Evolutionary conservation across 2,113 vertebrate genomes (phyloP).

Genomic region (Geococcyx californianus): DNA sequence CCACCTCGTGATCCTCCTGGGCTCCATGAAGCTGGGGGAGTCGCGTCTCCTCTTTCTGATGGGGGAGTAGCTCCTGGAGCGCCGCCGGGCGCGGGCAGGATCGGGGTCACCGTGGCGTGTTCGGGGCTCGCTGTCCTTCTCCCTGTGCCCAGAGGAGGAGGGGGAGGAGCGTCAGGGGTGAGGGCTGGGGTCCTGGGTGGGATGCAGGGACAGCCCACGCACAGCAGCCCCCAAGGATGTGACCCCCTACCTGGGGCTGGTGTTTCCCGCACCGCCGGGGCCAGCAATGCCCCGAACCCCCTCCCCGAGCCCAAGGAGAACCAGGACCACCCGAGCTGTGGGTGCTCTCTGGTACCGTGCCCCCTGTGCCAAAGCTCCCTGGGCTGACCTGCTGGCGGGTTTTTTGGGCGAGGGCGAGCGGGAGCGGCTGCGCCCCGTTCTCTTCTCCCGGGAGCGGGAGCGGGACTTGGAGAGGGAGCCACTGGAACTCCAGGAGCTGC

Average conservation of each 20-base stretch:
- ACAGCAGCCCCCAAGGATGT: neutral
- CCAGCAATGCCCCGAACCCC: neutral
- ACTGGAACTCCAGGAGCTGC: constrained; percentile 91
- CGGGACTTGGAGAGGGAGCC: constrained; percentile 85
- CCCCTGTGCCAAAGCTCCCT: neutral
- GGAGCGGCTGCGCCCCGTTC: constrained; percentile 69
- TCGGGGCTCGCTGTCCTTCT: constrained; percentile 85
- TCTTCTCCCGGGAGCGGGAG: constrained; percentile 81
- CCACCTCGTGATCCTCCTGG: constrained; percentile 96
- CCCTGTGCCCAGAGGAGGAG: constrained; percentile 68
- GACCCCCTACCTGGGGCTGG: neutral
- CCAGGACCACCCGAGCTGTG: rapidly evolving
- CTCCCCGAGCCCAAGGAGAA: neutral
- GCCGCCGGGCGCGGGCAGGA: constrained; percentile 83
- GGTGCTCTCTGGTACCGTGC: neutral
- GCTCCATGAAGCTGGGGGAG: constrained; percentile 98
- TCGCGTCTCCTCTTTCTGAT: constrained; percentile 95
- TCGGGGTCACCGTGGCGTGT: constrained; percentile 87
- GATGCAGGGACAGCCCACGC: neutral
- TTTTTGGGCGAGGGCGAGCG: constrained; percentile 77
- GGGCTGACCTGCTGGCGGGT: constrained; percentile 72
- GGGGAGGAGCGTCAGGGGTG: neutral
- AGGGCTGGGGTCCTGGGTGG: rapidly evolving
- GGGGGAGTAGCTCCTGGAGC: constrained; percentile 96
- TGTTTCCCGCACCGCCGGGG: neutral